These are phyloP conservation scores for Dascillus cervinus DNA, from an alignment of 2,888 invertebrate genomes.

Conservation along the genomic window DNA sequence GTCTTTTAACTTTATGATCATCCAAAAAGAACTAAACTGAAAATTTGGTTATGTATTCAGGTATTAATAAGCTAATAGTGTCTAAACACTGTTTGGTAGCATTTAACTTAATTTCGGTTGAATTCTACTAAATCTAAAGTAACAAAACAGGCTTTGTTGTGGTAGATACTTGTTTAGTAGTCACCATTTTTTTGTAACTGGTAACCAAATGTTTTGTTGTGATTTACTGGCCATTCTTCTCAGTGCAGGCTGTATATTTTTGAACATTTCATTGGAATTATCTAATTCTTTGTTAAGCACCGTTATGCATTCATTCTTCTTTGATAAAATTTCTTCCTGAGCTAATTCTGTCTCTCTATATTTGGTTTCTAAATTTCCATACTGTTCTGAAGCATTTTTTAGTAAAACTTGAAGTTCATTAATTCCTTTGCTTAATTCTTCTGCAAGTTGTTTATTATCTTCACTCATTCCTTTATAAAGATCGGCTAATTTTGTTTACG, in stretches of 20 bases:
- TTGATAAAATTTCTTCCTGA: constrained; percentile 58
- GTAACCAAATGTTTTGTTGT: too few species aligned
- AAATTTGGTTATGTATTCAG: too few species aligned
- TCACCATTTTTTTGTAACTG: too few species aligned
- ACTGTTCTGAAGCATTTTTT: constrained; percentile 71
- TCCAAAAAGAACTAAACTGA: too few species aligned
- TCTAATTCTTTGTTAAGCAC: constrained; percentile 70
- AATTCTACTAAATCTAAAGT: too few species aligned
- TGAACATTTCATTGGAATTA: constrained; percentile 76
- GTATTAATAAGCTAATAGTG: too few species aligned
- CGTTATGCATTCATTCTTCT: constrained; percentile 62
- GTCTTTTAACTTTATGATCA: too few species aligned
- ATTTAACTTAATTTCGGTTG: too few species aligned
- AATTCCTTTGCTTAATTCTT: constrained; percentile 70
- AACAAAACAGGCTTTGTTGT: too few species aligned
- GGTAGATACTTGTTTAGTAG: too few species aligned
- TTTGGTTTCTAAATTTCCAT: constrained; percentile 70
- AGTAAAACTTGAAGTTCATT: constrained; percentile 38
- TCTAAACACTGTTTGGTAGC: too few species aligned
- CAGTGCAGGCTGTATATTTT: constrained; percentile 60
- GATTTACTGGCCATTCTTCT: too few species aligned
- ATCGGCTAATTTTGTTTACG: constrained; percentile 76
- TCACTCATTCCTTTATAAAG: constrained; percentile 72
- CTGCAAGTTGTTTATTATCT: constrained; percentile 68
- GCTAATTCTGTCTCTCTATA: constrained; percentile 55